A percentile compares a stretch with the other conserved stretches of the same genome.
Evolutionary conservation across 2,888 invertebrate species (phyloP).

Genomic region (Latrodectus hesperus): DNA sequence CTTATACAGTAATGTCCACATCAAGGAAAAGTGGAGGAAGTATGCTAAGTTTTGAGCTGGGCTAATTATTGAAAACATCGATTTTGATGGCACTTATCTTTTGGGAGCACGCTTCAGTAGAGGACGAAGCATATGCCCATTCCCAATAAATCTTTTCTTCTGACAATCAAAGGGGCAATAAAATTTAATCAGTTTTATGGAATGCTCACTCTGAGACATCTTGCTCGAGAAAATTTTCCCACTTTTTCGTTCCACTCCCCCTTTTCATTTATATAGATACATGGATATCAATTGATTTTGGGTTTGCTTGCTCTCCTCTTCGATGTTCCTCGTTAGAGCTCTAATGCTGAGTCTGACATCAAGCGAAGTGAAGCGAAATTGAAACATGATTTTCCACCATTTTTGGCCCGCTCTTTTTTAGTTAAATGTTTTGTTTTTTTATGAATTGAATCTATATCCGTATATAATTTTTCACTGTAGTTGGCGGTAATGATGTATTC

Average conservation of each 20-base stretch:
- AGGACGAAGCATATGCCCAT: slow-evolving; percentile 51
- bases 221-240: slow-evolving; percentile 46
- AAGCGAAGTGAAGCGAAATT: neutral
- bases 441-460: too few species aligned
- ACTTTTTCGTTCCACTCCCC: slow-evolving; percentile 21
- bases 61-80: slow-evolving; percentile 67
- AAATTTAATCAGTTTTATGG: slow-evolving; percentile 67
- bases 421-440: neutral
- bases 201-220: slow-evolving; percentile 61
- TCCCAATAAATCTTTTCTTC: slow-evolving; percentile 64
- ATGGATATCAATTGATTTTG: slow-evolving; percentile 65
- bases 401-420: slow-evolving; percentile 19
- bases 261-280: slow-evolving; percentile 56
- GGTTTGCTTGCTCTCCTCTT: slow-evolving; percentile 20
- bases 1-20: slow-evolving; percentile 52
- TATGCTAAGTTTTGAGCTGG: slow-evolving; percentile 41
- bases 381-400: slow-evolving; percentile 16
- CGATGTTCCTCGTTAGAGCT: slow-evolving; percentile 10
- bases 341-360: slow-evolving; percentile 7
- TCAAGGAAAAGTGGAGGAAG: slow-evolving; percentile 28
- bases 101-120: slow-evolving; percentile 55
- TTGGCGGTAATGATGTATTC: too few species aligned
- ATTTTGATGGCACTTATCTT: slow-evolving; percentile 65
- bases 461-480: too few species aligned
- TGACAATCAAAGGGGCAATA: slow-evolving; percentile 64